Percentiles rank a stretch among this genome's conserved stretches.
Conservation (phyloP, 2,888 invertebrate species). For the Lasioglossum vierecki region DNA sequence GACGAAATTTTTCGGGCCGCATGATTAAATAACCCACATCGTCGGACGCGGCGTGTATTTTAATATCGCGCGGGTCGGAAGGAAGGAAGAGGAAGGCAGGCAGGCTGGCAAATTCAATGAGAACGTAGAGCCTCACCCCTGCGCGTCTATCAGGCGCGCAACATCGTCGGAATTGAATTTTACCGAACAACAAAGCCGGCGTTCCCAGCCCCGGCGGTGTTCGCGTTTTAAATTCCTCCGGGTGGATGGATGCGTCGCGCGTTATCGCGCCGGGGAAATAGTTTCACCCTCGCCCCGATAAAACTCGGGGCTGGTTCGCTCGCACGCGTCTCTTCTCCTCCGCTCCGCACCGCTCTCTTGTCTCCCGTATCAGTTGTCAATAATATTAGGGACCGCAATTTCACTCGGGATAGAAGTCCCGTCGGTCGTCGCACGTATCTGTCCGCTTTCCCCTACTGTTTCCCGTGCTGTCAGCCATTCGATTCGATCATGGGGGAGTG, state of each 20-base stretch:
- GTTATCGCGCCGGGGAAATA: conserved; percentile 53
- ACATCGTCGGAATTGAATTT: conserved; percentile 47
- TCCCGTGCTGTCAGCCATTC: conserved; percentile 17
- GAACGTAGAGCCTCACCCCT: not conserved
- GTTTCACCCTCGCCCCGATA: conserved; percentile 59
- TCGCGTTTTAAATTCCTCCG: conserved; percentile 41
- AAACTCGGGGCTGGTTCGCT: conserved; percentile 30
- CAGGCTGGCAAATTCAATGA: conserved; percentile 10
- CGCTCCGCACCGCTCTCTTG: not conserved
- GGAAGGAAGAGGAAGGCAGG: not conserved
- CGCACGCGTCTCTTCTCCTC: not conserved
- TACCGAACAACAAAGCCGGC: conserved; percentile 24
- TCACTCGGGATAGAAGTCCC: conserved; percentile 62
- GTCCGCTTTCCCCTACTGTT: conserved; percentile 55
- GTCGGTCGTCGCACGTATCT: conserved; percentile 64
- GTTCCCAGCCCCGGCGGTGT: not conserved
- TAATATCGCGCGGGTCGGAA: not conserved
- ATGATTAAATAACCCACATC: conserved; percentile 6
- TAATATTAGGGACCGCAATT: conserved; percentile 70
- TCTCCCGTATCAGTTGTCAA: conserved; percentile 68
- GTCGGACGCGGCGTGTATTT: conserved; percentile 2
- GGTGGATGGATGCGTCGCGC: conserved; percentile 32
- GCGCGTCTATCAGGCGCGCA: conserved; percentile 24
- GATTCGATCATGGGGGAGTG: conserved; percentile 30
- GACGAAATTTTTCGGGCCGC: not conserved